phyloP scores from a whole-genome alignment of 2,888 invertebrate species.

The Tinea semifulvella region DNA sequence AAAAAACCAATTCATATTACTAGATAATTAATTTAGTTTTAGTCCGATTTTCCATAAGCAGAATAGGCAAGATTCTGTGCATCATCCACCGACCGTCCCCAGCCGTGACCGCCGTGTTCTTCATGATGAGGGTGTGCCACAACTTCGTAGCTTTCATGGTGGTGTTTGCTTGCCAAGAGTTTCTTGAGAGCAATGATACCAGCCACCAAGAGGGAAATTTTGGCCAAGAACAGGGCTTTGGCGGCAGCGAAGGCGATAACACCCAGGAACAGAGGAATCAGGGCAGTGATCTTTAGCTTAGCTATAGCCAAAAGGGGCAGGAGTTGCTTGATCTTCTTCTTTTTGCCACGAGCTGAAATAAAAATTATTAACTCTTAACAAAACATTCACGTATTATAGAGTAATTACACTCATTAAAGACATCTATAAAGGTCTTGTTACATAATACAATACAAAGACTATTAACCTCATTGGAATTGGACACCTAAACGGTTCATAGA shows the following conservation, averaged over 20 bases:
- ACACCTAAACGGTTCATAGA: too few relatives aligned
- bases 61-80: conserved; percentile 69
- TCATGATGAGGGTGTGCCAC: conserved; percentile 74
- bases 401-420: too few relatives aligned
- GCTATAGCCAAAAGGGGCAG: conserved; percentile 78
- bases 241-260: conserved; percentile 82
- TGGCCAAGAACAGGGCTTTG: conserved; percentile 85
- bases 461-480: too few relatives aligned
- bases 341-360: conserved; percentile 77
- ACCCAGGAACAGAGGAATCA: conserved; percentile 79
- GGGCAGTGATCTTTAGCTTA: conserved; percentile 79
- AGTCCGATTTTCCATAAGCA: conserved; percentile 58
- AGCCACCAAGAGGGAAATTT: conserved; percentile 81
- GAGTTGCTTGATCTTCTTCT: conserved; percentile 80
- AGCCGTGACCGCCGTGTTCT: conserved; percentile 69
- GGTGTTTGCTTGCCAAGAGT: conserved; percentile 74
- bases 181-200: conserved; percentile 76
- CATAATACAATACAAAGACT: neutral
- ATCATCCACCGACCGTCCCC: conserved; percentile 68
- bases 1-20: neutral
- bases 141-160: conserved; percentile 79
- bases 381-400: neutral
- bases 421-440: too few relatives aligned
- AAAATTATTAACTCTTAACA: too few relatives aligned
- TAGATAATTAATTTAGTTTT: conserved; percentile 18